phyloP scores from a whole-genome alignment of 2,888 invertebrate species.

The Candidula unifasciata region DNA sequence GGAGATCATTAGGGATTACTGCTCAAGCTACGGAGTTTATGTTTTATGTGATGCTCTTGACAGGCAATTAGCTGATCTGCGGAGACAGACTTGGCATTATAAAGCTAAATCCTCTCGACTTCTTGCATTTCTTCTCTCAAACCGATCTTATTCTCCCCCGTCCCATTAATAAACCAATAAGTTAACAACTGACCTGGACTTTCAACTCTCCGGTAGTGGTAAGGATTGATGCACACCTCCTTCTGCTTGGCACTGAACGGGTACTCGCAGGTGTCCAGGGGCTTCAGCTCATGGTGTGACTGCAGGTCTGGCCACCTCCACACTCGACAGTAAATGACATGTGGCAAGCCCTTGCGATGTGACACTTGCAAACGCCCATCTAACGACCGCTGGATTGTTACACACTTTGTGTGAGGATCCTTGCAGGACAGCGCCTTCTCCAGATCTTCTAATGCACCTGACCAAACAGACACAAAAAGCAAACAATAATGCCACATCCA shows the following conservation, averaged over 20 bases:
- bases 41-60: too few relatives aligned
- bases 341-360: slow-evolving; percentile 97
- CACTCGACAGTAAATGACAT: slow-evolving; percentile 98
- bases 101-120: too few relatives aligned
- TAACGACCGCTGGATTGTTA: slow-evolving; percentile 97
- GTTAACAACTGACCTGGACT: slow-evolving; percentile 83
- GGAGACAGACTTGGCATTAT: too few relatives aligned
- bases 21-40: too few relatives aligned
- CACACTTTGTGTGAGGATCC: slow-evolving; percentile 96
- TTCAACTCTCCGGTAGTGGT: slow-evolving; percentile 98
- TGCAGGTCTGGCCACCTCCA: slow-evolving; percentile 99
- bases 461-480: neutral
- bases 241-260: slow-evolving; percentile 98
- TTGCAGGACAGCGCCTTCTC: slow-evolving; percentile 95
- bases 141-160: too few relatives aligned
- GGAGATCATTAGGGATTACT: too few relatives aligned
- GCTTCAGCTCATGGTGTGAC: slow-evolving; percentile 98
- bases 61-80: too few relatives aligned
- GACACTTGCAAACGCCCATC: slow-evolving; percentile 97
- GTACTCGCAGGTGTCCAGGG: slow-evolving; percentile 94
- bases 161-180: neutral
- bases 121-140: too few relatives aligned
- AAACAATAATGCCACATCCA: too few relatives aligned
- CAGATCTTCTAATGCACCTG: slow-evolving; percentile 89
- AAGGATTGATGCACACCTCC: slow-evolving; percentile 99